These are phyloP conservation scores for Columbina picui DNA, from an alignment of 2,113 vertebrate genomes.

Conservation along the genomic window DNA sequence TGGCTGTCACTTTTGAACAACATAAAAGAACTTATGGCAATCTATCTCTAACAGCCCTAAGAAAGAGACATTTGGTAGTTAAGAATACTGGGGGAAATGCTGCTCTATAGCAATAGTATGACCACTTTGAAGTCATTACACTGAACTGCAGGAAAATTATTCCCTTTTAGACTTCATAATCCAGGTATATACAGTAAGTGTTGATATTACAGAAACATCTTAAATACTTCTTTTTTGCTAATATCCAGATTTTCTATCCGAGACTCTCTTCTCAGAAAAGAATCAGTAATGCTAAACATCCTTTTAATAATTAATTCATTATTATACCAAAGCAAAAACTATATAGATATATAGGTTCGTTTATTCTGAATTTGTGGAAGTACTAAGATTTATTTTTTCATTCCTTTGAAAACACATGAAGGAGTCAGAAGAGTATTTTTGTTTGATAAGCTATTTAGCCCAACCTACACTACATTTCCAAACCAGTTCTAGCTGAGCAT, in stretches of 20 bases:
- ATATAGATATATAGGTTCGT: background rate
- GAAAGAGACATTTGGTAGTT: background rate
- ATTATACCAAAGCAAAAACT: background rate
- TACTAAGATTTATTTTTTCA: background rate
- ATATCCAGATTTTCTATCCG: background rate
- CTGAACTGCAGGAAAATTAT: background rate
- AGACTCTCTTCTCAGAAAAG: background rate
- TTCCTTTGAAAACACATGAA: background rate
- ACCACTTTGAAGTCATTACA: background rate
- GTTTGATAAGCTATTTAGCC: background rate
- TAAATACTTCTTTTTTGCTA: background rate
- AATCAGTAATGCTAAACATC: background rate
- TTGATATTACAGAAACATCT: background rate
- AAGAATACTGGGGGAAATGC: background rate
- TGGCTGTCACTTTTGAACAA: background rate
- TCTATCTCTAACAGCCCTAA: background rate
- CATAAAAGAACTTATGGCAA: background rate
- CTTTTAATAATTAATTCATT: background rate
- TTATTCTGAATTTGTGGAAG: background rate
- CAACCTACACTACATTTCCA: background rate
- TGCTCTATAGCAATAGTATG: background rate
- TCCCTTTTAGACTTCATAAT: background rate
- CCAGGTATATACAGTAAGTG: background rate
- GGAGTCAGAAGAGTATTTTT: background rate
- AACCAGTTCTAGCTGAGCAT: background rate